These are phyloP conservation scores for Nemapogon koenigi DNA, from an alignment of 2,888 invertebrate species.

Conservation along the genomic window DNA sequence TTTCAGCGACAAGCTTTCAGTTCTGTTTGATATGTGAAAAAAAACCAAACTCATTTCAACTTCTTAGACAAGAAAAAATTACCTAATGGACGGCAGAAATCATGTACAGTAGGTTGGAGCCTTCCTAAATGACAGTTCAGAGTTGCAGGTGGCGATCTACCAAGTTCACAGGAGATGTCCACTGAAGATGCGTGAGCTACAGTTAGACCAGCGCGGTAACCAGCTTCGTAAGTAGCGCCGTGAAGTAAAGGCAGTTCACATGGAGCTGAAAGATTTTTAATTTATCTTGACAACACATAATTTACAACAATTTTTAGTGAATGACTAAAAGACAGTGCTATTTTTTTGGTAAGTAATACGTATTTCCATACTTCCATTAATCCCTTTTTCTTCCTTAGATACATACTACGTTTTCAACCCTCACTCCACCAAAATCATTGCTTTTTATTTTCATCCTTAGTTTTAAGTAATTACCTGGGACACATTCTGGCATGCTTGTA, in stretches of 20 bases:
- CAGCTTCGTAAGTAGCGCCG: constrained; percentile 76
- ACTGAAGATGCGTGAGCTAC: constrained; percentile 84
- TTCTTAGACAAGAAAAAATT: too few relatives aligned
- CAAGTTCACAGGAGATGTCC: constrained; percentile 72
- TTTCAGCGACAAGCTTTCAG: too few relatives aligned
- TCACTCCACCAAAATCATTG: too few relatives aligned
- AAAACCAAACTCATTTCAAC: too few relatives aligned
- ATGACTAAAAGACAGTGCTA: background rate
- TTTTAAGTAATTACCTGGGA: constrained; percentile 51
- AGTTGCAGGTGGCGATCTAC: constrained; percentile 60
- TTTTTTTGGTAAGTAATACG: background rate
- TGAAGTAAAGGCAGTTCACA: constrained; percentile 72
- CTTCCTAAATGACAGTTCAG: constrained; percentile 71
- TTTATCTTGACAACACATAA: background rate
- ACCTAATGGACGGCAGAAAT: constrained; percentile 55
- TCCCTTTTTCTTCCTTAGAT: too few relatives aligned
- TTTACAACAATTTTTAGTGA: background rate
- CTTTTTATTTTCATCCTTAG: too few relatives aligned
- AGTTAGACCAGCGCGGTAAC: constrained; percentile 79
- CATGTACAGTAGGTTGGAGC: constrained; percentile 65
- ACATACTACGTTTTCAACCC: too few relatives aligned
- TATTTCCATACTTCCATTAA: too few relatives aligned
- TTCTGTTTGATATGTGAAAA: too few relatives aligned
- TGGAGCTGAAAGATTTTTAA: constrained; percentile 52
- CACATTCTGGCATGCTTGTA: constrained; percentile 77